phyloP scores from a whole-genome alignment of 2,888 invertebrate genomes.

The Carpatolechia fugitivella region DNA sequence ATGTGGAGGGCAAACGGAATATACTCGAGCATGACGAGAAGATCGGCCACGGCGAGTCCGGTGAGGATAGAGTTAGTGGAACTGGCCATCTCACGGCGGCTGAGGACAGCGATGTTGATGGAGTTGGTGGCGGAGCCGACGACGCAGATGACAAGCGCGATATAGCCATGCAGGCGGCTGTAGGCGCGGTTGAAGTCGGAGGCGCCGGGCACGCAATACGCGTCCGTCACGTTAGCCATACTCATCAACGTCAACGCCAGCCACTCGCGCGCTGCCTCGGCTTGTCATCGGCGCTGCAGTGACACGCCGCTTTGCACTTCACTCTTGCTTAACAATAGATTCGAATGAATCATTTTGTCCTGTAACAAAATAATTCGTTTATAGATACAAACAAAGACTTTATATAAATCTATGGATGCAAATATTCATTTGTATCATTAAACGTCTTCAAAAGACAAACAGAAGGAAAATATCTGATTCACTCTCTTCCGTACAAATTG shows the following conservation, averaged over 20 bases:
- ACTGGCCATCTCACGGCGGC: slow-evolving; percentile 93
- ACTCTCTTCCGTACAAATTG: no score
- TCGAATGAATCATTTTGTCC: slow-evolving; percentile 33
- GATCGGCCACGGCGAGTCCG: slow-evolving; percentile 93
- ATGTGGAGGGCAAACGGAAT: slow-evolving; percentile 93
- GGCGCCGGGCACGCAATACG: slow-evolving; percentile 79
- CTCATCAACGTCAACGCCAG: slow-evolving; percentile 10
- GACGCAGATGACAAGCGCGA: slow-evolving; percentile 91
- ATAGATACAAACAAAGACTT: no score
- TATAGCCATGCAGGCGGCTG: slow-evolving; percentile 88
- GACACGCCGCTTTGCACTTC: slow-evolving; percentile 7
- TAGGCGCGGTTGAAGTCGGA: slow-evolving; percentile 82
- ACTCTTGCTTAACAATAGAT: slow-evolving; percentile 19
- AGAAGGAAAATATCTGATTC: no score
- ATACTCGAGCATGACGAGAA: slow-evolving; percentile 96
- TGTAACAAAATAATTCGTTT: slow-evolving; percentile 44
- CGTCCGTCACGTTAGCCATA: slow-evolving; percentile 66
- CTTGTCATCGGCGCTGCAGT: slow-evolving; percentile 41
- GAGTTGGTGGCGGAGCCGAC: slow-evolving; percentile 94
- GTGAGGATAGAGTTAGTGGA: slow-evolving; percentile 95
- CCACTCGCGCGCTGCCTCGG: slow-evolving; percentile 28
- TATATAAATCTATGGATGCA: no score
- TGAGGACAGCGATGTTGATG: slow-evolving; percentile 94
- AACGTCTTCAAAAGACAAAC: no score
- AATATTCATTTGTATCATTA: no score